Evolutionary conservation across 92 coral and sea anemone genomes (phyloP), one percentile per base, ranked within the genome.

Genomic region (Chrysogorgia sp.): DNA sequence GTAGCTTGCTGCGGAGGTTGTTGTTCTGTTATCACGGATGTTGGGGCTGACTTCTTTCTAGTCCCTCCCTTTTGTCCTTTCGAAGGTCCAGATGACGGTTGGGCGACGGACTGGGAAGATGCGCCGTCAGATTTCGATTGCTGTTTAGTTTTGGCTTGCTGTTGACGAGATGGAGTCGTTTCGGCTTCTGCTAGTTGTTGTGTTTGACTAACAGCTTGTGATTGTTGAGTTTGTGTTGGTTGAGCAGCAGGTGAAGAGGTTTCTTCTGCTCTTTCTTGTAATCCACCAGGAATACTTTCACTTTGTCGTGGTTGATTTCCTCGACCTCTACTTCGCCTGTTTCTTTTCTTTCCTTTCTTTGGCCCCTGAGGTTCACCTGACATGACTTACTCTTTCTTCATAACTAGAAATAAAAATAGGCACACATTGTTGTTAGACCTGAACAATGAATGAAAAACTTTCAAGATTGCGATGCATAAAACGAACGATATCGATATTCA

Each of bases 251-350:
- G 45, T 20, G 35, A 3, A 32, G 79, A 64, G 0, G 65, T 40
- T 1, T 64, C 79, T 3, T 49, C 79, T 1, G 40, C 64, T 24
- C 34, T 21, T 20, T 53, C 64, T 56, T 56, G 79, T 72, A 34
- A 9, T 9, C 66, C 65, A 34, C 79, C 79, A 72, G 79, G 79
- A 23, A 40, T 32, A 52, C 79, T 72, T 21, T 72, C 64, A 72
- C 79, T 22, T 72, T 72, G 79, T 32, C 34, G 71, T 64, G n/a
- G 71, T 32, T 34, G 58, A 71, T 15, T 31, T 20, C 79, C 79
- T 0, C 79, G 64, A 20, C 79, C 79, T 34, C 41, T 72, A 10
- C 79, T 50, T 48, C 79, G 64, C 30, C 79, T 64, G 15, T 59
- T 60, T 25, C 79, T 58, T 31, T 52, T 45, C 35, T 37, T 72